Base-by-base conservation (phyloP, 2,888 invertebrate species). In the Apodemia duryi region DNA sequence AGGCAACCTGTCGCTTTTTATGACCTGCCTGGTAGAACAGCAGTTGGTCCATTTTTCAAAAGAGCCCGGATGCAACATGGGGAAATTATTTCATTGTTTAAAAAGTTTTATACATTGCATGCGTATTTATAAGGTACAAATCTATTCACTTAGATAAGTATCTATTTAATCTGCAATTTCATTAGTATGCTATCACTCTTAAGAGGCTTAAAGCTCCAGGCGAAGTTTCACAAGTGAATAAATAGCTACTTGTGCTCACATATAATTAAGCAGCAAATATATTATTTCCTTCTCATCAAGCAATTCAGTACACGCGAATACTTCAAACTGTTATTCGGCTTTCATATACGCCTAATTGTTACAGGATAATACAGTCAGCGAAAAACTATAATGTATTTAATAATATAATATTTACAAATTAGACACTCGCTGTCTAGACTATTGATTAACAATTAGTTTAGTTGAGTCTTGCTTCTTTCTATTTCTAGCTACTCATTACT, bases 211-310 rank as follows among this genome's bases (percentile, higher is more conserved):
- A 35, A 35, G 32, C 35, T 13, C 35, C 1, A 32, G 7, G 13
- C 13, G 32, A 13, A 57, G 35, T 57, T 49, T 49, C 51, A 43
- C 61, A 60, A 66, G 62, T 54, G 65, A 68, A 67, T 67, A 68
- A 65, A 46, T 67, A 65, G 61, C 64, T 64, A 66, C 66, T 69
- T 66, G 75, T 75, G 72, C 70, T 68, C 67, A 68, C 60, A 67
- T 65, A 78, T 83, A 81, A 82, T 84, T 83, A 80, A 73, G 71
- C 66, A 72, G 75, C 72, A 76, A 76, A 83, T 83, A 79, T 81
- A 81, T 83, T 78, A 82, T 82, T 80, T 76, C 68, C 71, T 71
- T 70, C 73, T 76, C 75, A 77, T 81, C 73, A 70, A 75, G 78
- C 80, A 72, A 82, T 86, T 82, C 78, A 75, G 75, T 77, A 72